Conservation (phyloP, 2,888 invertebrate species). For the Electrophaes corylata region DNA sequence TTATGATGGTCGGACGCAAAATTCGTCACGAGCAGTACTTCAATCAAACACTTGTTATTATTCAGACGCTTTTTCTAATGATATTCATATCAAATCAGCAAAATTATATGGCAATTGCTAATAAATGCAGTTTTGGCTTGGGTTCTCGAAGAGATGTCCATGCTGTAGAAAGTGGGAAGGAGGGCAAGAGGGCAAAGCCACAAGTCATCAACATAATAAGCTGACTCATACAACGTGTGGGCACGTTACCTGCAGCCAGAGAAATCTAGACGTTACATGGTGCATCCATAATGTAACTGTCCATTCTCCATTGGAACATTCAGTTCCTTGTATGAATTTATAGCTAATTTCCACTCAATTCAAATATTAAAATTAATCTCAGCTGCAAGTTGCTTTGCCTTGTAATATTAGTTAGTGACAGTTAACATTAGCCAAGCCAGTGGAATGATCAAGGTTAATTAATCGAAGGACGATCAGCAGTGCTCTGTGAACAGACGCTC, state of each 20-base stretch:
- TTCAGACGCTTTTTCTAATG: not conserved
- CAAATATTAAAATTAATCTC: constrained; percentile 14
- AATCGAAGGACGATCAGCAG: not conserved
- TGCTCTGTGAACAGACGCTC: not conserved
- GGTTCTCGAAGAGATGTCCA: constrained; percentile 38
- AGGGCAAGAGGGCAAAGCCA: constrained; percentile 48
- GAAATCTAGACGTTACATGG: constrained; percentile 39
- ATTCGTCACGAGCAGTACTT: not conserved
- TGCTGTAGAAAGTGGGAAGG: constrained; percentile 57
- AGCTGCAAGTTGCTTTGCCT: constrained; percentile 1
- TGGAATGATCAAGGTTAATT: not conserved
- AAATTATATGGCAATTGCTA: constrained; percentile 5
- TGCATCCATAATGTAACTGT: constrained; percentile 30
- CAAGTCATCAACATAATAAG: constrained; percentile 43
- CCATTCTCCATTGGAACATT: constrained; percentile 20
- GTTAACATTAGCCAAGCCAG: not conserved
- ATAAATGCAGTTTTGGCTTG: constrained; percentile 9
- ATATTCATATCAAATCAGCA: constrained; percentile 10
- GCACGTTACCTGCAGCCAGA: constrained; percentile 37
- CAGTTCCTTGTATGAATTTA: constrained; percentile 16
- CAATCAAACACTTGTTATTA: too few relatives aligned
- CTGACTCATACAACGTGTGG: constrained; percentile 47
- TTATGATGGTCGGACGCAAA: not conserved
- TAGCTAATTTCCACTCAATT: constrained; percentile 10
- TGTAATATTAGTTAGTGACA: not conserved